Base-by-base conservation (phyloP, 2,888 invertebrate species). In the Brachyopa scutellaris region DNA sequence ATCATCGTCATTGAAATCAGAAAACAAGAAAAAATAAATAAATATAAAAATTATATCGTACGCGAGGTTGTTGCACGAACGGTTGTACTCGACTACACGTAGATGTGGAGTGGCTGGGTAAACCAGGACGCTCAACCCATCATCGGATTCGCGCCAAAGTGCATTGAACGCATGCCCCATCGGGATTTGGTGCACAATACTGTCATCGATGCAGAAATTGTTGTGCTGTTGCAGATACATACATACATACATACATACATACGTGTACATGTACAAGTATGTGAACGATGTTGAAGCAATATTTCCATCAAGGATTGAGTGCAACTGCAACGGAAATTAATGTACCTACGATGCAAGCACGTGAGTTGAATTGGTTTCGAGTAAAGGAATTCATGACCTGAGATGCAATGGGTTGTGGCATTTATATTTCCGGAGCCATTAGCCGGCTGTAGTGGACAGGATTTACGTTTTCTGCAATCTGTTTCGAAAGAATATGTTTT, bases 161-260 rank as follows among this genome's bases (percentile, higher is more conserved):
- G 59, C 82, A 66, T 45, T 72, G 70, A 77, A 82, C 70, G 77
- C 47, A 57, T 69, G 61, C 57, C 21, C 55, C 77, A 49, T 64
- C 53, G 45, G 66, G 72, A 82, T 66, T 82, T 61, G 53, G 61
- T 61, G 59, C 77, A 82, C 66, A 77, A 61, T 77, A 8, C 57
- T 42, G 64, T 64, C 33, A 57, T 70, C 74, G 73, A 67, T 47
- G 67, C 67, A 66, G 61, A 74, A 55, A 67, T 38, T 53, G 49
- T 74, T 61, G 66, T 17, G 49, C 13, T 47, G 59, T 53, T 57
- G 55, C 49, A n/a, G n/a, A n/a, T n/a, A n/a, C n/a, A n/a, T n/a
- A n/a, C n/a, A n/a, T n/a, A n/a, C n/a, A n/a, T n/a, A n/a, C n/a
- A n/a, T n/a, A n/a, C n/a, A n/a, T n/a, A n/a, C n/a, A n/a, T n/a